These are phyloP conservation scores for Odontesthes bonariensis DNA, from an alignment of 2,113 vertebrate genomes.

Conservation along the genomic window DNA sequence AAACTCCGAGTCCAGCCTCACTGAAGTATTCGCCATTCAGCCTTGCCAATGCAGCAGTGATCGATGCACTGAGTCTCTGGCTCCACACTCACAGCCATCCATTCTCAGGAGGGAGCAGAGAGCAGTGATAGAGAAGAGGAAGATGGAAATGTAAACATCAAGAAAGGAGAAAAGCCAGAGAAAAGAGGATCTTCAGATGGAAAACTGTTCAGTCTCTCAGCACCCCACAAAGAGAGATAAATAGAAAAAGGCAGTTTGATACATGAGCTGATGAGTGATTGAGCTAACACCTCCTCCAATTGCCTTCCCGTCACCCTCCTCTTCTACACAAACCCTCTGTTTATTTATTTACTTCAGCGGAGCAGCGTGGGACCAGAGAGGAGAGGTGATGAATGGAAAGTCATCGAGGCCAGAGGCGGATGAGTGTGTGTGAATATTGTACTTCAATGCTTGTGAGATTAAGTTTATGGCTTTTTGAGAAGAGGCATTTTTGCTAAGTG, in stretches of 20 bases:
- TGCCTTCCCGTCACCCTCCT: slow-evolving; percentile 59
- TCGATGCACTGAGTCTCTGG: slow-evolving; percentile 64
- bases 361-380: slow-evolving; percentile 60
- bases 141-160: slow-evolving; percentile 40
- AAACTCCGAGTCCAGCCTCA: slow-evolving; percentile 43
- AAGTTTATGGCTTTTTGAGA: slow-evolving; percentile 17
- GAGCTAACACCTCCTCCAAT: slow-evolving; percentile 51
- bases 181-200: slow-evolving; percentile 38
- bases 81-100: slow-evolving; percentile 56
- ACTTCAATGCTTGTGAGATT: slow-evolving; percentile 19
- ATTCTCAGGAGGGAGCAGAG: slow-evolving; percentile 53
- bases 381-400: slow-evolving; percentile 67
- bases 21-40: slow-evolving; percentile 34
- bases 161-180: slow-evolving; percentile 46
- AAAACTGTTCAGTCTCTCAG: slow-evolving; percentile 38
- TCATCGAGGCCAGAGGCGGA: slow-evolving; percentile 29
- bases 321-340: slow-evolving; percentile 54
- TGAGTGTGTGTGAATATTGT: slow-evolving; percentile 2
- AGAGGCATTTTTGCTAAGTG: slow-evolving; percentile 22
- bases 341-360: slow-evolving; percentile 69
- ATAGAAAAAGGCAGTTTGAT: slow-evolving; percentile 45
- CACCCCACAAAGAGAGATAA: slow-evolving; percentile 64
- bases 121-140: slow-evolving; percentile 5
- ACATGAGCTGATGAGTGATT: slow-evolving; percentile 69
- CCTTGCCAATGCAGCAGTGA: slow-evolving; percentile 54